Base-by-base conservation (phyloP, 2,888 invertebrate genomes). In the Drosophila rellima region DNA sequence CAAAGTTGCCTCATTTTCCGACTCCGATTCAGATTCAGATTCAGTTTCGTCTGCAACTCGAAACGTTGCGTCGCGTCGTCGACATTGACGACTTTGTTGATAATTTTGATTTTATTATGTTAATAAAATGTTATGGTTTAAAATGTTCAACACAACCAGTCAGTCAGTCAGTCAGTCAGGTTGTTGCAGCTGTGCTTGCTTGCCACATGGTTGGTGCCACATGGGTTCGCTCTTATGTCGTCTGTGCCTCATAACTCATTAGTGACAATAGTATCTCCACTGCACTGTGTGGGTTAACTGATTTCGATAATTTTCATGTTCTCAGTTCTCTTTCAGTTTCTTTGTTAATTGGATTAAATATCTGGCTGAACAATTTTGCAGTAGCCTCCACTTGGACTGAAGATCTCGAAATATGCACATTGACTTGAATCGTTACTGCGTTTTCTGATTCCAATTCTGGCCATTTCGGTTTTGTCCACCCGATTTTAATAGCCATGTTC, bases 81-180 rank as follows among this genome's bases (percentile, higher is more conserved):
- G 89, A 87, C 89, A 89, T 87, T 87, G 86, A 87, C 86, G 86
- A 87, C 86, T 89, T 87, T 87, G 89, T 90, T 87, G 88, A 90
- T 90, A 86, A 88, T 91, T 87, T 90, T 90, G 91, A 91, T 90
- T 91, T 91, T 91, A 91, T 91, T 91, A 90, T 82, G 81, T 86
- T 86, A 90, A 91, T 91, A 90, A 91, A 91, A 91, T 91, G 90
- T 91, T 91, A 91, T 91, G 87, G 88, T 90, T 91, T 89, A 88
- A 85, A 89, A 85, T 89, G 89, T 85, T 86, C 82, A 87, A 73
- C 87, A 17, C 42, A n/a, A 39, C 13, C 20, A 37, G 26, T 4
- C 45, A 45, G 37, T 2, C 45, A 45, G 45, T 73, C 82, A 73
- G 77, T 74, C 61, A 54, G 66, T 50, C 40, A 59, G 18, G 64